A percentile compares a stretch with the other conserved stretches of the same genome.
Conservation (phyloP, 2,888 invertebrate genomes). For the Tinea pellionella region DNA sequence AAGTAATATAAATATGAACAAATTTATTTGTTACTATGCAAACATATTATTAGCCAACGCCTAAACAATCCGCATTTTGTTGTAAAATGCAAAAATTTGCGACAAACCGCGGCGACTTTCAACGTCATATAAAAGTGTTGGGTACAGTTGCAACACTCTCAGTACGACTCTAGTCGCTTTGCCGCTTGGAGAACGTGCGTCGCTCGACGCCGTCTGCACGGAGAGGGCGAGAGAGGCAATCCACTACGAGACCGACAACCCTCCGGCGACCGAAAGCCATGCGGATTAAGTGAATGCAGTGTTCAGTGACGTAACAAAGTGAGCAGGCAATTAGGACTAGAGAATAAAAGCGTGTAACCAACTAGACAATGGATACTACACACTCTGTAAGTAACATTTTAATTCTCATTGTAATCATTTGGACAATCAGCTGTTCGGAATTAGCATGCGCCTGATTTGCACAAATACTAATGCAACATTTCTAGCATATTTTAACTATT, state of each 20-base stretch:
- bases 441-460: neutral
- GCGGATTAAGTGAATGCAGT: slow-evolving; percentile 62
- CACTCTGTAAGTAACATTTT: slow-evolving; percentile 48
- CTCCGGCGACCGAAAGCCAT: slow-evolving; percentile 37
- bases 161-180: slow-evolving; percentile 72
- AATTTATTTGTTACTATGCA: neutral
- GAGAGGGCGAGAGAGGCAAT: slow-evolving; percentile 67
- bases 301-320: slow-evolving; percentile 60
- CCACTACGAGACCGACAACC: slow-evolving; percentile 27
- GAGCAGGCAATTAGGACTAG: slow-evolving; percentile 33
- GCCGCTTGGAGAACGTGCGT: slow-evolving; percentile 66
- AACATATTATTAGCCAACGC: neutral
- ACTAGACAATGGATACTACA: slow-evolving; percentile 57
- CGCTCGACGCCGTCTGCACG: slow-evolving; percentile 55
- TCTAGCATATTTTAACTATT: neutral
- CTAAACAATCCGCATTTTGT: neutral
- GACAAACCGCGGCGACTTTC: slow-evolving; percentile 33
- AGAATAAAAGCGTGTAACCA: slow-evolving; percentile 33
- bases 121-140: slow-evolving; percentile 65
- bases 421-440: slow-evolving; percentile 18
- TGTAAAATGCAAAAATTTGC: slow-evolving; percentile 10
- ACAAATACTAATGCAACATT: neutral
- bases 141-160: slow-evolving; percentile 63
- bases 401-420: slow-evolving; percentile 20
- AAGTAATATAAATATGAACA: neutral